Base-by-base conservation (phyloP, 2,888 invertebrate genomes). In the Saturnia pavonia region DNA sequence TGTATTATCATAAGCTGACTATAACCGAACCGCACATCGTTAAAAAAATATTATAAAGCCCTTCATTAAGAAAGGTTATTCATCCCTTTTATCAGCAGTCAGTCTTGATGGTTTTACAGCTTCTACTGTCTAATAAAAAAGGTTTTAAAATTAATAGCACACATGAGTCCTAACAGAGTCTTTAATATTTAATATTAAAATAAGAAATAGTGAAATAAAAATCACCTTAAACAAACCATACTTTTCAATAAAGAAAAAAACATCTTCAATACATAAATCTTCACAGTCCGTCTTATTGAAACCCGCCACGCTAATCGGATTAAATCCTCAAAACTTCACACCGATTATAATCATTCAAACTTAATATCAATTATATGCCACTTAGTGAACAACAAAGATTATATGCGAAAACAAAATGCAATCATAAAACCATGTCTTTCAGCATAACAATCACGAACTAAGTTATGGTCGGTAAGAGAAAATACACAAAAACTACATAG, bases 401-500 rank as follows among this genome's bases (percentile, higher is more conserved):
- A 57, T 25, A 57, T 12, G 22, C 25, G 57, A 25, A 3, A 57
- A 25, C 57, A 57, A 11, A 57, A 12, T 57, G 57, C 12, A 25
- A 57, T 57, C 57, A 12, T 57, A 57, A 57, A 57, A 25, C 25
- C 9, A 54, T 27, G 14, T 27, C 14, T 60, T 60, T 27, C 27
- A 14, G 1, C 1, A 27, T 27, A 60, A 60, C 11, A 60, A 60
- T 60, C 27, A 27, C 14, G 57, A 60, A 60, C 25, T 14, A 14
- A 27, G 14, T 27, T 60, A 6, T 19, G 14, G 12, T 14, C 57
- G 3, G 14, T 27, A 14, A n/a, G n/a, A 54, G 11, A 9, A 14
- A 65, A 65, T 40, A 73, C 73, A 73, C 73, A 71, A 71, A 63
- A 76, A 75, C 74, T 70, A 76, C 19, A 54, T 60, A 60, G 27